These are phyloP conservation scores for Urosaurus nigricauda DNA, from an alignment of 2,797 vertebrate species.

Conservation along the genomic window DNA sequence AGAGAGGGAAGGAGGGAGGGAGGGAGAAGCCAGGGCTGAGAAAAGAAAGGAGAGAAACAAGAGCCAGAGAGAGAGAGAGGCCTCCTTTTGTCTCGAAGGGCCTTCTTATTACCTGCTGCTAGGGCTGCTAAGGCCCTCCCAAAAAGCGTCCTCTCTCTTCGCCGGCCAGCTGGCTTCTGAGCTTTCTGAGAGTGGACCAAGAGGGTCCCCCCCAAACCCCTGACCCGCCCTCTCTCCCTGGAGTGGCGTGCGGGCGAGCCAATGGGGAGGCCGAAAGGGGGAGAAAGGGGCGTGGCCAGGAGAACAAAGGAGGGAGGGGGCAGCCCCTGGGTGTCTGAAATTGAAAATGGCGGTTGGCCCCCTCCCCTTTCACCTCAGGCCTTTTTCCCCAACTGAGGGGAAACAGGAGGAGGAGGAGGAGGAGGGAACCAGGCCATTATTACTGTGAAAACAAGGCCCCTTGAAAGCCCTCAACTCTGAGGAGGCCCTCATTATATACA, in stretches of 20 bases:
- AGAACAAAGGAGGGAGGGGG: slow-evolving; percentile 51
- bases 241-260: slow-evolving; percentile 26
- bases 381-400: too few species aligned
- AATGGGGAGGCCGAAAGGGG: slow-evolving; percentile 19
- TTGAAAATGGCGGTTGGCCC: background rate
- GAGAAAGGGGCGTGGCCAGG: slow-evolving; percentile 10
- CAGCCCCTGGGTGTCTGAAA: slow-evolving; percentile 12
- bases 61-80: background rate
- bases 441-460: too few species aligned
- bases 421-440: background rate
- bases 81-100: slow-evolving; percentile 45
- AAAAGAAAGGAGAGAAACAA: background rate
- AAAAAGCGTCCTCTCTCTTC: background rate
- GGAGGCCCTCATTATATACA: too few species aligned
- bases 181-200: too few species aligned
- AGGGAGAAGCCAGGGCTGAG: background rate
- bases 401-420: background rate
- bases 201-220: too few species aligned
- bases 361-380: background rate
- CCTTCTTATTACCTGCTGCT: too few species aligned
- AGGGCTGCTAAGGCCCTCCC: too few species aligned
- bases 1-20: background rate
- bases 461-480: too few species aligned
- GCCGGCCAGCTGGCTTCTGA: too few species aligned
- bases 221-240: background rate